Conservation (phyloP, 2,797 vertebrate species). For the Pangasius mekongensis region DNA sequence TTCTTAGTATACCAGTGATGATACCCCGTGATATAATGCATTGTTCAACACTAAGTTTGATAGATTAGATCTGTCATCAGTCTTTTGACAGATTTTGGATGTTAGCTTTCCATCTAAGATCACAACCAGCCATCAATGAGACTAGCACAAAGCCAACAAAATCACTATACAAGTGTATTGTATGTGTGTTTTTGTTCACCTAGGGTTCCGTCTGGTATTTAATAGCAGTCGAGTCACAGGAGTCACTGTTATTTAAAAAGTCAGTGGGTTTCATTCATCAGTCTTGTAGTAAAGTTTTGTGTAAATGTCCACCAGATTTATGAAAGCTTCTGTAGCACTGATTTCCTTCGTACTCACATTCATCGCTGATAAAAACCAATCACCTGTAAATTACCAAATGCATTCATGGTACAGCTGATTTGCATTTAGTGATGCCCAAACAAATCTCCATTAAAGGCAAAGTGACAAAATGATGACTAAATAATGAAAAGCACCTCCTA, state of each 20-base stretch:
- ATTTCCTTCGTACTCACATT: too few relatives aligned
- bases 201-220: too few relatives aligned
- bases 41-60: neutral
- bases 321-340: neutral
- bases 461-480: neutral
- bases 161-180: neutral
- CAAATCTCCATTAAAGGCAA: neutral
- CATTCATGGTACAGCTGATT: neutral
- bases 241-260: neutral
- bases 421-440: neutral
- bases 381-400: neutral
- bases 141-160: neutral
- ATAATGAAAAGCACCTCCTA: neutral
- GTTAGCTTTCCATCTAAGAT: neutral
- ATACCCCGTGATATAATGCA: neutral
- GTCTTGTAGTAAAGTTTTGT: too few relatives aligned
- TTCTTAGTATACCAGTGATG: neutral
- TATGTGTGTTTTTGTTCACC: neutral
- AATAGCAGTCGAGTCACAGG: neutral
- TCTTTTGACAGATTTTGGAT: neutral
- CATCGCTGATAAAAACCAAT: neutral
- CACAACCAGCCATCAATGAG: neutral
- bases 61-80: too few relatives aligned
- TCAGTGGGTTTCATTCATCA: too few relatives aligned
- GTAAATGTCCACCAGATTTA: too few relatives aligned